These are phyloP conservation scores for Nephila pilipes DNA, from an alignment of 1,140 invertebrate genomes.

Conservation along the genomic window DNA sequence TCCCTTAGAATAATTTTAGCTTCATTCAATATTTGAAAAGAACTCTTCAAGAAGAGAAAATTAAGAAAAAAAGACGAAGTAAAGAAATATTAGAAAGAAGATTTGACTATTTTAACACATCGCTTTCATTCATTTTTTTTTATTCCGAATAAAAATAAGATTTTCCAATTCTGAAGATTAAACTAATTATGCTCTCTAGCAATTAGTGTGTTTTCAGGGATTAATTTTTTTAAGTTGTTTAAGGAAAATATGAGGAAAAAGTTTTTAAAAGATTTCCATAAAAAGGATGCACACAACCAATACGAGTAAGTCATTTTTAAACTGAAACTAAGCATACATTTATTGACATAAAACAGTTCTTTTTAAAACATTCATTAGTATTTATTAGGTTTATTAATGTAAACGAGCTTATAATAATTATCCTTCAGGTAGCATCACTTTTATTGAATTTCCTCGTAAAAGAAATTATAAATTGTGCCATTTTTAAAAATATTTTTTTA, in stretches of 20 bases:
- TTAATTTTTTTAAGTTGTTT: slow-evolving; percentile 35
- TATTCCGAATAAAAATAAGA: slow-evolving; percentile 10
- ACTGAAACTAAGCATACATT: neutral
- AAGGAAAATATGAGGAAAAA: neutral
- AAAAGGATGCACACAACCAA: neutral
- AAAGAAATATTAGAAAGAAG: neutral
- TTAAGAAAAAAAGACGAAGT: neutral
- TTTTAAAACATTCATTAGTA: neutral
- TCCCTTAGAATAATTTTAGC: neutral
- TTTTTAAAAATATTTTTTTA: neutral
- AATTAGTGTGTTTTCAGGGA: slow-evolving; percentile 52
- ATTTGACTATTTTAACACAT: neutral
- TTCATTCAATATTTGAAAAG: neutral
- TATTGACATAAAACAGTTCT: neutral
- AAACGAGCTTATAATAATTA: slow-evolving; percentile 47
- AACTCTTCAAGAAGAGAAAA: neutral
- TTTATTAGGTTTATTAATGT: slow-evolving; percentile 23
- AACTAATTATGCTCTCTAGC: slow-evolving; percentile 49
- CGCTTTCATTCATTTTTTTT: neutral
- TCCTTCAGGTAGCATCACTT: neutral
- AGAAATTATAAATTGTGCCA: too few species aligned
- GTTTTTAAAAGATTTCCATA: neutral
- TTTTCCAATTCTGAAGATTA: slow-evolving; percentile 59
- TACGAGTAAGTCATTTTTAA: neutral
- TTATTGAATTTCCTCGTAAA: neutral